Conservation (phyloP, 2,888 invertebrate species). For the Cloeon dipterum region DNA sequence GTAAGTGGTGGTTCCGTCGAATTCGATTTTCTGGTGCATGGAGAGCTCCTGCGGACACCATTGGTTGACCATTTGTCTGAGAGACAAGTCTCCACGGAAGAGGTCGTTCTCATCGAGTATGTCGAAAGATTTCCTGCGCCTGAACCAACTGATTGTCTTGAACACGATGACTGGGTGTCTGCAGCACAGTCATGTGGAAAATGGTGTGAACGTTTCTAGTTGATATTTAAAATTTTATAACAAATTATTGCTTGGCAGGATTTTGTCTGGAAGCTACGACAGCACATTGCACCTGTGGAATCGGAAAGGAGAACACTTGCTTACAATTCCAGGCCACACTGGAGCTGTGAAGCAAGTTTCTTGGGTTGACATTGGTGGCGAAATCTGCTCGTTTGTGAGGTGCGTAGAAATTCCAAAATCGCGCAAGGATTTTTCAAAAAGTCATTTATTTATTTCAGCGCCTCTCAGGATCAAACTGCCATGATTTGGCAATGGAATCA, state of each 20-base stretch:
- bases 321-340: conserved; percentile 67
- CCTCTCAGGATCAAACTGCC: conserved; percentile 79
- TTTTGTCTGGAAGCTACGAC: conserved; percentile 83
- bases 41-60: conserved; percentile 52
- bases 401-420: no score
- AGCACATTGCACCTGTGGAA: conserved; percentile 81
- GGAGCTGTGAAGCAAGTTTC: conserved; percentile 70
- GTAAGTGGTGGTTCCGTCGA: conserved; percentile 20
- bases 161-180: conserved; percentile 98
- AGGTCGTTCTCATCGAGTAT: conserved; percentile 75
- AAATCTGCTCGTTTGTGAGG: conserved; percentile 45
- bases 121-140: conserved; percentile 77
- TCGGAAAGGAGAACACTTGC: conserved; percentile 55
- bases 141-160: conserved; percentile 70
- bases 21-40: conserved; percentile 73
- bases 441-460: conserved; percentile 24
- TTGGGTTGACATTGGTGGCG: conserved; percentile 51
- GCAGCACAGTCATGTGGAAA: conserved; percentile 46
- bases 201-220: conserved; percentile 25
- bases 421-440: no score
- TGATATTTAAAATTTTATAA: background rate
- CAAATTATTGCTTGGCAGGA: conserved; percentile 30
- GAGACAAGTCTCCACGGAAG: conserved; percentile 56
- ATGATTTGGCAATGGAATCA: conserved; percentile 78
- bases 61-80: conserved; percentile 54